Conservation (phyloP, 2,797 vertebrate genomes). For the Anniella stebbinsi region DNA sequence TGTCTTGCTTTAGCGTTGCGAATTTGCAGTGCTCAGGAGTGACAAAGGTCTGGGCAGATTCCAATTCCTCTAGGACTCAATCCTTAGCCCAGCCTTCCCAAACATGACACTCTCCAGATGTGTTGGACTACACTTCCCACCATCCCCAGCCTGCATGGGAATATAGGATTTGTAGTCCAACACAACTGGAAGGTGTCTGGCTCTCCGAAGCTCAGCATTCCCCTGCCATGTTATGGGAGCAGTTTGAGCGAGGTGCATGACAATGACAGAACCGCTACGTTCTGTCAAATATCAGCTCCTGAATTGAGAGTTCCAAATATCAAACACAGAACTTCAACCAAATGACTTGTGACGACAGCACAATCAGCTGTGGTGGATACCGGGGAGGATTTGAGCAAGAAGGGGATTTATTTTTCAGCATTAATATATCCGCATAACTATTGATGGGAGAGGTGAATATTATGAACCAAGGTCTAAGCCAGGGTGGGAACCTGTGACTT, state of each 20-base stretch:
- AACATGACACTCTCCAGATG: no score
- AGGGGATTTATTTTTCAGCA: conserved; percentile 3
- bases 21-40: not conserved
- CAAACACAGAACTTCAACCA: not conserved
- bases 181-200: no score
- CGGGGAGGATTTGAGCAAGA: not conserved
- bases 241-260: not conserved
- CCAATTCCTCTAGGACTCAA: not conserved
- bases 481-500: not conserved
- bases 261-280: not conserved
- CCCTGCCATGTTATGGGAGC: not conserved
- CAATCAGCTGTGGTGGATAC: conserved; percentile 1
- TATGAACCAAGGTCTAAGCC: not conserved
- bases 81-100: not conserved
- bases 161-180: no score
- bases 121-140: no score
- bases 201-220: not conserved
- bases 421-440: not conserved
- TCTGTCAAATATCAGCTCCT: conserved; percentile 14
- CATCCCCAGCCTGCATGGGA: no score
- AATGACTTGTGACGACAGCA: conserved; percentile 6
- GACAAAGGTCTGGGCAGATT: not conserved
- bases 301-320: not conserved
- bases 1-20: not conserved
- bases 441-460: not conserved